Evolutionary conservation across 2,113 vertebrate species (phyloP), one percentile per base, ranked within the genome.

Genomic region (Chloropsis hardwickii): DNA sequence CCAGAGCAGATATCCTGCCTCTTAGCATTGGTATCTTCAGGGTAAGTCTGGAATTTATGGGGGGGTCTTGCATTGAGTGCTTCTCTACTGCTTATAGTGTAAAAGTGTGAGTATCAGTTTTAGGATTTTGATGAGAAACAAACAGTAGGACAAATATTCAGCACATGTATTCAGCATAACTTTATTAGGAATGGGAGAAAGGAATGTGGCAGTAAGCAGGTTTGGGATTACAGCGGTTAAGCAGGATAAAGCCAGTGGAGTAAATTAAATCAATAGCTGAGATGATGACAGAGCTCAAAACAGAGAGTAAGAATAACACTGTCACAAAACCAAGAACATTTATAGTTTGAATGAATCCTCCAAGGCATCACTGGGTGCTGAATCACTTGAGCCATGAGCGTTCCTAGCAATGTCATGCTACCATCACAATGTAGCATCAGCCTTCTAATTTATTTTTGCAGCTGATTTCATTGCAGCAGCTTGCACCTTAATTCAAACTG

Each of bases 241-340:
- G 84, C 54, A 90, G 92, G 81, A 80, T 91, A 96, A 95, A 95
- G 44, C 35, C n/a, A 66, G 64, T n/a, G 64, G 56, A 94, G 85
- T 83, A 94, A 90, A 94, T 95, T 93, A 93, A 94, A 94, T 88
- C 87, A 88, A 70, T 88, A 92, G 76, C 90, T 51, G 74, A 90
- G 82, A 60, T 31, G 40, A 89, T 91, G 73, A 56, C 70, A 89
- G 60, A 65, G 24, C 33, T 83, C 23, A 82, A 88, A 95, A 74
- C 29, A 81, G 27, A 76, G 44, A 73, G 53, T 56, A 48, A 57
- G 47, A 94, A 60, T 62, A 83, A n/a, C 39, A 39, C 12, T 65
- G 65, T 54, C 76, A 81, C 40, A 23, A 83, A 64, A 15, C 45
- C 24, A 56, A 57, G 47, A 91, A 27, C 4, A 33, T 50, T 65